phyloP scores from a whole-genome alignment of 1,140 invertebrate genomes.

The Meloidogyne floridensis region DNA sequence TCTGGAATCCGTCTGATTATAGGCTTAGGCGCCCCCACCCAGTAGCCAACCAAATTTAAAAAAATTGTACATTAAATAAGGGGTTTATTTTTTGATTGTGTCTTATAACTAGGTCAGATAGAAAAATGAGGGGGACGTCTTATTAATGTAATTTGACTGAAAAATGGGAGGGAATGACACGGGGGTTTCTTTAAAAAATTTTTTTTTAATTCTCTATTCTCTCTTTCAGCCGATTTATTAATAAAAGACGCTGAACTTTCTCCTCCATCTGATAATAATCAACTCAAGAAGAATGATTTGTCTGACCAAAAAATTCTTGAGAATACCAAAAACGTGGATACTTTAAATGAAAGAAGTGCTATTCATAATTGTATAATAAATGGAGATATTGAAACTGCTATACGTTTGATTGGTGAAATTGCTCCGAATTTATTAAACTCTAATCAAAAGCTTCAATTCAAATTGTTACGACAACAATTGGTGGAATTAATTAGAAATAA shows the following conservation, averaged over 20 bases:
- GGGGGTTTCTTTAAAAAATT: too few relatives aligned
- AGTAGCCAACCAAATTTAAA: too few relatives aligned
- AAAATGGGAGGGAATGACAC: too few relatives aligned
- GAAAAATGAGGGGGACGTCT: too few relatives aligned
- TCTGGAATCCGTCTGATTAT: too few relatives aligned
- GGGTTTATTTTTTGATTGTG: too few relatives aligned
- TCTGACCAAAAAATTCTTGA: neutral
- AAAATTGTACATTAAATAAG: too few relatives aligned
- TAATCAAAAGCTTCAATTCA: constrained; percentile 91
- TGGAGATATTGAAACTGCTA: constrained; percentile 88
- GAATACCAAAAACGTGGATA: constrained; percentile 69
- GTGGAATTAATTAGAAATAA: constrained; percentile 53
- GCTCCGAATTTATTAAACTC: constrained; percentile 92
- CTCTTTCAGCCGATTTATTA: constrained; percentile 29
- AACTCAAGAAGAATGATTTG: too few relatives aligned
- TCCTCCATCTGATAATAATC: neutral
- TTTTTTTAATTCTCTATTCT: neutral
- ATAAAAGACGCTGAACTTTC: constrained; percentile 29
- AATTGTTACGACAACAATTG: constrained; percentile 74
- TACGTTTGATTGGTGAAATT: constrained; percentile 85
- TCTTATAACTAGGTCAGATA: too few relatives aligned
- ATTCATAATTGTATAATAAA: constrained; percentile 91
- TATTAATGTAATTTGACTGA: too few relatives aligned
- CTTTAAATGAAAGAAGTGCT: constrained; percentile 86
- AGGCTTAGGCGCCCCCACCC: too few relatives aligned